Conservation (phyloP, 2,113 vertebrate genomes). For the Xiphias gladius region DNA sequence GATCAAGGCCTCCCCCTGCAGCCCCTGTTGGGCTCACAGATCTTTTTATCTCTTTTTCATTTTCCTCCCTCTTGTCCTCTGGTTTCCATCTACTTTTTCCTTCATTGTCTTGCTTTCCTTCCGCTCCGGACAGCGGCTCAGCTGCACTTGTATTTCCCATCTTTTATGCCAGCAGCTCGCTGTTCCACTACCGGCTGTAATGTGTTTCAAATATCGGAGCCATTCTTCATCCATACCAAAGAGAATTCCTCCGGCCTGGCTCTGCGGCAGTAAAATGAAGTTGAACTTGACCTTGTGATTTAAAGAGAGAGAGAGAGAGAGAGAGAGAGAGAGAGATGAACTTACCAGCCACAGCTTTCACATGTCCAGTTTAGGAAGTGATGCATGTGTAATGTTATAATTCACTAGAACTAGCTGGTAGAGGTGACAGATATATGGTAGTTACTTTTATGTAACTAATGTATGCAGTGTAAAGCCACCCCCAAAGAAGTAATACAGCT, state of each 20-base stretch:
- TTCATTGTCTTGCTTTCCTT: background rate
- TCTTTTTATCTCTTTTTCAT: constrained; percentile 15
- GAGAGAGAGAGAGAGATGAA: constrained; percentile 9
- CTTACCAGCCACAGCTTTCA: constrained; percentile 5
- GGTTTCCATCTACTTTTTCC: background rate
- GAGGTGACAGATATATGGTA: background rate
- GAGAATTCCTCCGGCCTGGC: constrained; percentile 26
- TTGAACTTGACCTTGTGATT: constrained; percentile 56
- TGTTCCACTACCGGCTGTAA: constrained; percentile 37
- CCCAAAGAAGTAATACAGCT: too few relatives aligned
- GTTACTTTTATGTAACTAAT: too few relatives aligned
- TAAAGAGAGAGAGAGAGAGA: constrained; percentile 16
- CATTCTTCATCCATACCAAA: constrained; percentile 48
- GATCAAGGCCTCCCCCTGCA: background rate
- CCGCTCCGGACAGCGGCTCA: background rate
- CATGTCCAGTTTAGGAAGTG: background rate
- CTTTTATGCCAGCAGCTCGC: constrained; percentile 20
- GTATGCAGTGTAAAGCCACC: too few relatives aligned
- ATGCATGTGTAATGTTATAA: background rate
- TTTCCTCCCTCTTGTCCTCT: background rate
- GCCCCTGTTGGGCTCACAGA: background rate
- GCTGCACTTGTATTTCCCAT: constrained; percentile 26
- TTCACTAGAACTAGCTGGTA: too few relatives aligned
- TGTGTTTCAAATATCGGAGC: constrained; percentile 45
- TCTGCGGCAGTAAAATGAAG: constrained; percentile 31